Evolutionary conservation across 2,888 invertebrate genomes (phyloP), one percentile per base, ranked within the genome.

Genomic region (Chaitophorus viminalis): DNA sequence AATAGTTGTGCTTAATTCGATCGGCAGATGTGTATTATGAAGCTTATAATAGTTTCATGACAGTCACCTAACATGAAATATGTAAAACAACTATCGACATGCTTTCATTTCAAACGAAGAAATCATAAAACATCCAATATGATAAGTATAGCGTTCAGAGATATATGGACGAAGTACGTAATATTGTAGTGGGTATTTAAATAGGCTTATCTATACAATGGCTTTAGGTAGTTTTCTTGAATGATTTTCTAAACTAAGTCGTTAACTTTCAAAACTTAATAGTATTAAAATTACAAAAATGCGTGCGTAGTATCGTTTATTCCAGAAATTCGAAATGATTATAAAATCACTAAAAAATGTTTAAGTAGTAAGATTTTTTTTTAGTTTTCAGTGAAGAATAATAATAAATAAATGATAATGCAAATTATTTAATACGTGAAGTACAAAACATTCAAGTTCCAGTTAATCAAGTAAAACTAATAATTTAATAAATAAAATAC

Each of bases 261-360:
- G 68, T 68, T 68, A 68, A 68, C 29, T 29, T 68, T 68, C 29
- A 68, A 68, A 68, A 68, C 68, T 29, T 68, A 68, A 68, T 68
- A 29, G 29, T 29, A 25, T 29, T 68, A 68, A 29, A 68, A 29
- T 3, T n/a, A 68, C 68, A 17, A n/a, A 9, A n/a, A 68, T 8
- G 5, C 25, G n/a, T 29, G 29, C 29, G 11, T 29, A 2, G 29
- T 68, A n/a, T 29, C 8, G n/a, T n/a, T 68, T 3, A 68, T 8
- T 29, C 68, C 11, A 68, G 4, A 8, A 29, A 29, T 68, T 68
- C 29, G 6, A 68, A 68, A 29, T 8, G 29, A 9, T 25, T 60
- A 25, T 1, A 68, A 68, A n/a, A 68, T n/a, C 0, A 29, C 21
- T 68, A 68, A 68, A n/a, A n/a, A 25, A 60, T 60, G 60, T 60